Conservation (phyloP, 2,888 invertebrate species). For the Himalopsyche kuldschensis region DNA sequence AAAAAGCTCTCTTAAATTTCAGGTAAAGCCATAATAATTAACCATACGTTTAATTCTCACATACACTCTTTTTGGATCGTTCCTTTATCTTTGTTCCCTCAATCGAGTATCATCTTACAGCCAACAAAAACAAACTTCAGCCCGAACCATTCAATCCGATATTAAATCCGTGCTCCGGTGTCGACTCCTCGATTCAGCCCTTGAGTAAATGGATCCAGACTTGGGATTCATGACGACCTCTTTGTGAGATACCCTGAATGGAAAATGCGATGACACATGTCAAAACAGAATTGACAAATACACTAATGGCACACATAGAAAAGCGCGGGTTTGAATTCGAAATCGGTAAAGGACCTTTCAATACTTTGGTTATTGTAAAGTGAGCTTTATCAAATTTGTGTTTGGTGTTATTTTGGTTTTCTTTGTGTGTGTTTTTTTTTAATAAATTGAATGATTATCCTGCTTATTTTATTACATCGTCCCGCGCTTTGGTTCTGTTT, state of each 20-base stretch:
- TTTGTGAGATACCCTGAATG: not conserved
- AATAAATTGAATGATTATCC: not conserved
- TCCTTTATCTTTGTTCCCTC: conserved; percentile 15
- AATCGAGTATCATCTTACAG: conserved; percentile 26
- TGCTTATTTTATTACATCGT: not conserved
- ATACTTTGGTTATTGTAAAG: not conserved
- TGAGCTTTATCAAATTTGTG: not conserved
- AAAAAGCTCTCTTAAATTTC: not conserved
- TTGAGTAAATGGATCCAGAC: not conserved
- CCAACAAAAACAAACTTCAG: not conserved
- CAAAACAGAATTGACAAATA: conserved; percentile 38
- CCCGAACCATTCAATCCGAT: not conserved
- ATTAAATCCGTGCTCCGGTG: not conserved
- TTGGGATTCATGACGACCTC: not conserved
- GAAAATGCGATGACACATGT: conserved; percentile 28
- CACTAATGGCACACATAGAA: not conserved
- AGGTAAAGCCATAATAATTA: not conserved
- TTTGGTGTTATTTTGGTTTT: not conserved
- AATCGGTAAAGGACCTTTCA: not conserved
- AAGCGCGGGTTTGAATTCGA: not conserved
- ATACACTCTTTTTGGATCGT: not conserved
- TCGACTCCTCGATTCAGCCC: not conserved
- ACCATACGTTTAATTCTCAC: not conserved
- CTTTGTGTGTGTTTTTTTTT: not conserved
- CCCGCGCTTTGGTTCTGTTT: not conserved